Evolutionary conservation across 2,888 invertebrate genomes (phyloP).

Genomic region (Chesias legatella): DNA sequence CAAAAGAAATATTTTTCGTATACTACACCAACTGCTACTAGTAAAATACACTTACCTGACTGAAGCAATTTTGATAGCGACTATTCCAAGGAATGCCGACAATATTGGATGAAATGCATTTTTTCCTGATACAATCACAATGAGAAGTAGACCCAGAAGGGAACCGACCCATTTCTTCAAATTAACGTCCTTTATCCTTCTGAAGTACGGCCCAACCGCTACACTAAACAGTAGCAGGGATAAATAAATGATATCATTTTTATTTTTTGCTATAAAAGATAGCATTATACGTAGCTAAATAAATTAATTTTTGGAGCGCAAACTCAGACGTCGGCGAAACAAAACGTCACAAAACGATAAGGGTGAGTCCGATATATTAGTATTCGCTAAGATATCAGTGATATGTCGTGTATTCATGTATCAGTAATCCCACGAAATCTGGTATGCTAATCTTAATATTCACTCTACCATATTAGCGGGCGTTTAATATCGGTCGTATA

Average conservation of each 20-base stretch:
- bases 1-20: too few relatives aligned
- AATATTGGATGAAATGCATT: constrained; percentile 64
- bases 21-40: too few relatives aligned
- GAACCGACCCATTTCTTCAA: constrained; percentile 80
- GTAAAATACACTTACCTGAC: constrained; percentile 52
- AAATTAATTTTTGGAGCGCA: too few relatives aligned
- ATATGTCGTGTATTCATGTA: too few relatives aligned
- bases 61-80: constrained; percentile 59
- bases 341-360: too few relatives aligned
- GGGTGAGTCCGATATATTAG: too few relatives aligned
- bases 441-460: too few relatives aligned
- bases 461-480: too few relatives aligned
- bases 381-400: too few relatives aligned
- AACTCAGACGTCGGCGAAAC: too few relatives aligned
- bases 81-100: constrained; percentile 55
- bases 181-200: constrained; percentile 59
- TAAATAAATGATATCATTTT: constrained; percentile 88
- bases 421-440: too few relatives aligned
- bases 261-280: constrained; percentile 79
- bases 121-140: constrained; percentile 62
- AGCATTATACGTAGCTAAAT: constrained; percentile 46
- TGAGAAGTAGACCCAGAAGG: constrained; percentile 55
- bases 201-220: constrained; percentile 84
- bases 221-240: constrained; percentile 84
- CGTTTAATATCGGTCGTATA: too few relatives aligned